phyloP scores from a whole-genome alignment of 30 jellyfish, hydroid and myxozoan species.

The Rhopilema esculentum region DNA sequence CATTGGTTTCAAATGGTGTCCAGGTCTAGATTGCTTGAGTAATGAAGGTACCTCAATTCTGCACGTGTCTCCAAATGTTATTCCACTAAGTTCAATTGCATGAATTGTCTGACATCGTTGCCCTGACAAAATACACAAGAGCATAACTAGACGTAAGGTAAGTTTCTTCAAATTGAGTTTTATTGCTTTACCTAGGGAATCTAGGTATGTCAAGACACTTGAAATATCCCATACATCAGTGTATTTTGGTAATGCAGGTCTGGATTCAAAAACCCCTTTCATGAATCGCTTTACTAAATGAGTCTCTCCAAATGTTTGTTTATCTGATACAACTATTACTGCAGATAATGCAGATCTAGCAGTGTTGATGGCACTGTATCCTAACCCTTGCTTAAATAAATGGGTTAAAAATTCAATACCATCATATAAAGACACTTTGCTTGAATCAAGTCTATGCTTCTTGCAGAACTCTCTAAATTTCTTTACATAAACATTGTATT shows the following conservation, averaged over 20 bases:
- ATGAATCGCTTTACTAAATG: slow-evolving; percentile 13
- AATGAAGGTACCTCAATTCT: neutral
- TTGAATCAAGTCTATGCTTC: neutral
- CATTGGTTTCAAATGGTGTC: neutral
- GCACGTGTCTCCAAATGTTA: neutral
- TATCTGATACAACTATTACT: neutral
- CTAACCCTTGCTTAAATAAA: slow-evolving; percentile 2
- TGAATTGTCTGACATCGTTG: slow-evolving; percentile 42
- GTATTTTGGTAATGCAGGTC: slow-evolving; percentile 38
- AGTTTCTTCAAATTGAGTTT: neutral
- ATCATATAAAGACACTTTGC: slow-evolving; percentile 7
- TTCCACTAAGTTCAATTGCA: slow-evolving; percentile 9
- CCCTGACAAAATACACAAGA: slow-evolving; percentile 8
- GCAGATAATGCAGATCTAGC: slow-evolving; percentile 41
- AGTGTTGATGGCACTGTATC: slow-evolving; percentile 33
- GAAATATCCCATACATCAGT: slow-evolving; percentile 44
- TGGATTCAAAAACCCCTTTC: slow-evolving; percentile 37
- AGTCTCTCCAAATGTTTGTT: neutral
- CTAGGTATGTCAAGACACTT: neutral
- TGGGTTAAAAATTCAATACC: too few species aligned
- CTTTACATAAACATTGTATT: neutral
- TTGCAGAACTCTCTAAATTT: slow-evolving; percentile 24
- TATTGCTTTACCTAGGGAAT: neutral
- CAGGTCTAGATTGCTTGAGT: neutral
- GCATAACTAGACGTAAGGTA: neutral